Evolutionary conservation across 1,140 invertebrate species (phyloP).

Genomic region (Dreissena polymorpha): DNA sequence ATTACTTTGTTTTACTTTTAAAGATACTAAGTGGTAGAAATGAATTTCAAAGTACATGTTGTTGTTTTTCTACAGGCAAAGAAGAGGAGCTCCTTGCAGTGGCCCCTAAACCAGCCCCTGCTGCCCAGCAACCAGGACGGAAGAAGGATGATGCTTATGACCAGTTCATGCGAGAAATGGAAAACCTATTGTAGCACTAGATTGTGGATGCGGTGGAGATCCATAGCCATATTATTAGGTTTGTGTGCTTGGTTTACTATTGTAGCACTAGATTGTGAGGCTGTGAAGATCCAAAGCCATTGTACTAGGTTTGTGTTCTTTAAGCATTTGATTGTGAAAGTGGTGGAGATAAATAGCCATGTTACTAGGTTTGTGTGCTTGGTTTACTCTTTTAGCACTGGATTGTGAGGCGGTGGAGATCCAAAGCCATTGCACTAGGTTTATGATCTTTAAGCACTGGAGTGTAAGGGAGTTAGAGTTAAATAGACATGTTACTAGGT

Average conservation of each 20-base stretch:
- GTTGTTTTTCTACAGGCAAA: constrained; percentile 62
- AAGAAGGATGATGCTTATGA: constrained; percentile 99
- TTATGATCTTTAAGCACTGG: constrained; percentile 83
- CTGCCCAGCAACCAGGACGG: constrained; percentile 79
- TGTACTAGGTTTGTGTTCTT: constrained; percentile 81
- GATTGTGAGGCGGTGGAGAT: too few relatives aligned
- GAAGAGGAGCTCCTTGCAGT: constrained; percentile 69
- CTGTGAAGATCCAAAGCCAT: constrained; percentile 88
- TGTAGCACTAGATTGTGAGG: constrained; percentile 86
- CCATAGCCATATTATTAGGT: too few relatives aligned
- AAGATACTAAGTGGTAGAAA: too few relatives aligned
- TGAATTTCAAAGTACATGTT: background rate
- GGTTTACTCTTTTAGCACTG: too few relatives aligned
- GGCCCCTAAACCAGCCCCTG: constrained; percentile 65
- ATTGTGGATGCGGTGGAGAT: background rate
- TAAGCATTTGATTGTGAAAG: constrained; percentile 76
- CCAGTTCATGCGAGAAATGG: constrained; percentile 99
- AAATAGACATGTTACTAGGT: too few relatives aligned
- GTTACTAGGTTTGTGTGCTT: too few relatives aligned
- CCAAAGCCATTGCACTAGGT: too few relatives aligned
- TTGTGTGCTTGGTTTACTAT: too few relatives aligned
- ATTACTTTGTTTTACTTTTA: too few relatives aligned
- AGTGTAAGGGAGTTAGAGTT: background rate
- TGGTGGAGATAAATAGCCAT: too few relatives aligned
- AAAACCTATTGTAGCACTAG: constrained; percentile 87